Evolutionary conservation across 2,113 vertebrate genomes (phyloP).

Genomic region (Blennius ocellaris): DNA sequence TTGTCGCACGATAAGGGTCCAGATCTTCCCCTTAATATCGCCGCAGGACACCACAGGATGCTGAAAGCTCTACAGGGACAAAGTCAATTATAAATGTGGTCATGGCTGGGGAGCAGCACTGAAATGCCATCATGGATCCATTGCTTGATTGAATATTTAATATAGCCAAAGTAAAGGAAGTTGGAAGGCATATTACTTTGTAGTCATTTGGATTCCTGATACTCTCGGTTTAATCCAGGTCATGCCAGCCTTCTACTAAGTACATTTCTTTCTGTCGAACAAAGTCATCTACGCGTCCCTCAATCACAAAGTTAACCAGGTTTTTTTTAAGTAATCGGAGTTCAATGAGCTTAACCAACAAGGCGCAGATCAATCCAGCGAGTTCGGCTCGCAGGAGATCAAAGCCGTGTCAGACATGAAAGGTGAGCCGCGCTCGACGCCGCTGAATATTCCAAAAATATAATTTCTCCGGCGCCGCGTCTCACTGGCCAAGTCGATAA

Average conservation of each 20-base stretch:
- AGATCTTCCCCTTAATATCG: not conserved
- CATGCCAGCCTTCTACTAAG: not conserved
- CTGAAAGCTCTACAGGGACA: not conserved
- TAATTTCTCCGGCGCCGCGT: constrained; percentile 26
- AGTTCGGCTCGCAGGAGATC: not conserved
- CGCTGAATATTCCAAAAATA: constrained; percentile 47
- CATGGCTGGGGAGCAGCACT: not conserved
- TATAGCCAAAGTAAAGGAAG: not conserved
- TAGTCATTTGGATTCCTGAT: not conserved
- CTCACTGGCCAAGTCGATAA: constrained; percentile 43
- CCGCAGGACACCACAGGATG: not conserved
- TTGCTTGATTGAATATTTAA: not conserved
- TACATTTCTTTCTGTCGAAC: constrained; percentile 2
- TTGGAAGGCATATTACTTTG: not conserved
- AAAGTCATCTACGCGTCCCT: not conserved
- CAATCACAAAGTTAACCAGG: not conserved
- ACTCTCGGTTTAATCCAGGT: constrained; percentile 1
- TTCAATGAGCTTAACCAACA: not conserved
- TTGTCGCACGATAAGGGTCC: no score
- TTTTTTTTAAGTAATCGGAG: not conserved
- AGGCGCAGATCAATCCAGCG: constrained; percentile 15
- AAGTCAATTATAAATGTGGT: not conserved
- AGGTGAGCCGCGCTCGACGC: constrained; percentile 16
- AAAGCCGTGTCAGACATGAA: not conserved
- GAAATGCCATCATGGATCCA: not conserved